These are phyloP conservation scores for Cremastinae sp. DNA, from an alignment of 2,888 invertebrate species.

Conservation along the genomic window DNA sequence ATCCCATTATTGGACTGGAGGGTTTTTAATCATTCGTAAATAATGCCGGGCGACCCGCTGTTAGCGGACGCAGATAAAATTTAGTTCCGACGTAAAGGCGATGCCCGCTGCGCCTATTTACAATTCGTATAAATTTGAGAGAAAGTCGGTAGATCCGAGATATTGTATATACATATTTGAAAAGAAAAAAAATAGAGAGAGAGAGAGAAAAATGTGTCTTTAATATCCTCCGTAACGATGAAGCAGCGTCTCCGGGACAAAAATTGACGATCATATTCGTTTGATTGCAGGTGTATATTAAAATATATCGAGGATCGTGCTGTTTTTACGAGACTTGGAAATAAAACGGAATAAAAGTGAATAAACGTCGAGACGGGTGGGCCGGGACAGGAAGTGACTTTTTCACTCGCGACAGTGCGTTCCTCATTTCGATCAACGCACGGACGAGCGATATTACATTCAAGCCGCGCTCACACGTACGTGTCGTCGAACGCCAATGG, in stretches of 20 bases:
- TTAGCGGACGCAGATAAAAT: not conserved
- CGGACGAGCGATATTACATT: conserved; percentile 41
- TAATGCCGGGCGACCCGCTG: conserved; percentile 20
- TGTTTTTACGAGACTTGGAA: conserved; percentile 43
- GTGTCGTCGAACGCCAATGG: conserved; percentile 37
- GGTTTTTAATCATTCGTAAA: conserved; percentile 1
- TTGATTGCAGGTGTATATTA: conserved; percentile 37
- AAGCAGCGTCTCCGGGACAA: conserved; percentile 23
- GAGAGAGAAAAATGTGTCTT: not conserved
- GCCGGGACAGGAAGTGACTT: conserved; percentile 51
- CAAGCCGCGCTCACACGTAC: conserved; percentile 12
- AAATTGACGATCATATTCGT: conserved; percentile 43
- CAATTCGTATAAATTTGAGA: conserved; percentile 19
- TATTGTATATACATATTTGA: not conserved
- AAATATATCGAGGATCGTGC: conserved; percentile 30
- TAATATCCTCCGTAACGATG: conserved; percentile 9
- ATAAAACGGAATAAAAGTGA: not conserved
- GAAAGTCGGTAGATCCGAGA: not conserved
- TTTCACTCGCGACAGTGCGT: conserved; percentile 26
- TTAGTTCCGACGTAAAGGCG: conserved; percentile 9
- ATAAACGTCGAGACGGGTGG: conserved; percentile 51
- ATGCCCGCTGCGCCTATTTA: conserved; percentile 6
- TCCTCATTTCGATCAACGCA: conserved; percentile 11
- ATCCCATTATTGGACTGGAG: not conserved
- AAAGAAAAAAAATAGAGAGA: too few species aligned